Evolutionary conservation across 1,140 invertebrate species (phyloP).

Genomic region (Pantala flavescens): DNA sequence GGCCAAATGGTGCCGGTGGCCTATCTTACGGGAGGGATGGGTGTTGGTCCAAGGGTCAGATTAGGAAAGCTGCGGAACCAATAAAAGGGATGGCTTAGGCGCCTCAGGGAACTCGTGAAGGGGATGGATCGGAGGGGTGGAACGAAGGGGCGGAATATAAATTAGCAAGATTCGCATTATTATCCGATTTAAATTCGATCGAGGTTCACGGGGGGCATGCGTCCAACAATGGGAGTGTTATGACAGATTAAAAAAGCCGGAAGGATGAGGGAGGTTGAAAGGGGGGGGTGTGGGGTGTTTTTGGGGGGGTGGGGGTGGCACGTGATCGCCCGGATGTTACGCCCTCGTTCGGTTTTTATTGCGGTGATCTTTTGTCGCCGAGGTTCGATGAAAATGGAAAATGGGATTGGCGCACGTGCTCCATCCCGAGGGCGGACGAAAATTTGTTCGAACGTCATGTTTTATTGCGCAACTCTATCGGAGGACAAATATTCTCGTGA

Average conservation of each 20-base stretch:
- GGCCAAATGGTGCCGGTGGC: not conserved
- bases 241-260: constrained; percentile 5
- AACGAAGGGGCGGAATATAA: not conserved
- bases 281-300: not conserved
- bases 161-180: constrained; percentile 10
- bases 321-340: not conserved
- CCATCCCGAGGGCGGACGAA: too few relatives aligned
- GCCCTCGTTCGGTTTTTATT: too few relatives aligned
- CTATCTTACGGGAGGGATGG: not conserved
- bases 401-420: too few relatives aligned
- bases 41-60: not conserved
- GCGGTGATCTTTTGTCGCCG: too few relatives aligned
- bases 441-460: too few relatives aligned
- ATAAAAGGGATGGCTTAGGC: not conserved
- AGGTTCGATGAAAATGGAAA: too few relatives aligned
- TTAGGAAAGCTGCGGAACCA: not conserved
- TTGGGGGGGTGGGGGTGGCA: not conserved
- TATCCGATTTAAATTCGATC: constrained; percentile 6
- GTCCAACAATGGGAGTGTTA: not conserved
- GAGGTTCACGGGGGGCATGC: not conserved
- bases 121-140: not conserved
- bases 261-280: not conserved
- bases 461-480: too few relatives aligned
- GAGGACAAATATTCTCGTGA: too few relatives aligned
- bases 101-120: not conserved